Evolutionary conservation across 2,113 vertebrate genomes (phyloP), one percentile per base, ranked within the genome.

Genomic region (Oriolus oriolus): DNA sequence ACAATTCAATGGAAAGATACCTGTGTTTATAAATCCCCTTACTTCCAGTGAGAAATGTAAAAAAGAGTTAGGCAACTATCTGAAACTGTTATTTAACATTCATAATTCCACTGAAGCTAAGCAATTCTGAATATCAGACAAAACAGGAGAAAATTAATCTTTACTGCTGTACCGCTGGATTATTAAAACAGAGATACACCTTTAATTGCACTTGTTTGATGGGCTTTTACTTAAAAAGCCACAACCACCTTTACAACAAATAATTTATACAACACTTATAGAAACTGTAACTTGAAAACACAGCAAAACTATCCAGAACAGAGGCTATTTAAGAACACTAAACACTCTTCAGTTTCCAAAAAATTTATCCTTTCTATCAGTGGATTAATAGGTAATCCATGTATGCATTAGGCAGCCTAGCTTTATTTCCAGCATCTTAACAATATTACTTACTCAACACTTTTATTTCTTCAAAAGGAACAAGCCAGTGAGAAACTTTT

Each of bases 381-480:
- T 35, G 85, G 17, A 84, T 52, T 21, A 81, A 18, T 37, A 80
- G 35, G 42, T 21, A 47, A 65, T 28, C 41, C 8, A 61, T 10
- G 11, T 24, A 60, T 3, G 16, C 30, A 44, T 70, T 37, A 80
- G 14, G 24, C 35, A 94, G 41, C 45, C 31, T 12, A 81, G n/a
- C 35, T 78, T 52, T 59, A 89, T 41, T 77, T 68, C 8, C 17
- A 89, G 7, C 50, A 79, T 2, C 1, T 56, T 84, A 42, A 31
- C 68, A 35, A 16, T 63, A 59, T 18, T 63, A 50, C 17, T 71
- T 59, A 45, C 16, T 69, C 41, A 30, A 66, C 10, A 88, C 44
- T 54, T 89, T 86, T 94, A 77, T 90, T 97, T 84, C 44, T 68
- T 79, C 60, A 66, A 56, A 80, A 82, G 66, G 59, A 79, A 59